Base-by-base conservation (phyloP, 2,113 vertebrate species). In the Scortum barcoo region DNA sequence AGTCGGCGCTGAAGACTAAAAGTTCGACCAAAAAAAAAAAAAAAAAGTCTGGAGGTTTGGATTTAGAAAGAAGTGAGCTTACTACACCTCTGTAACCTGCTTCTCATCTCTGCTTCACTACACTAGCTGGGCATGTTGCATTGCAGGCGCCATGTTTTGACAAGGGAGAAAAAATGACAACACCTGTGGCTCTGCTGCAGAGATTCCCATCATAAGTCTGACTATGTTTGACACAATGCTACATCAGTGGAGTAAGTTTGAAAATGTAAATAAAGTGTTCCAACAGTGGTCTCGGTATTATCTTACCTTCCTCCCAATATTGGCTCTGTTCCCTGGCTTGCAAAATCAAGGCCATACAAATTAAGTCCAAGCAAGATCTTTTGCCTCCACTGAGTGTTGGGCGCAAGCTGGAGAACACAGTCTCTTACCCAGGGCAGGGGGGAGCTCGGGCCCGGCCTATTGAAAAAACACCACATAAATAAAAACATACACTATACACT, bases 281-380 rank as follows among this genome's bases (percentile, higher is more conserved):
- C 36, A 61, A 40, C 28, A 36, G 3, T 36, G 63, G 53, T 57
- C 12, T 11, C 26, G 28, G 24, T 24, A 19, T 74, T 33, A n/a
- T 46, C 51, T 87, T 54, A 99, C 98, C 96, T 96, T 89, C 80
- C 83, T 2, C 97, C 97, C 4, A 98, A 74, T 19, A 99, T 86
- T 0, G 98, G 97, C 26, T 99, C 97, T 0, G 96, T 89, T 11
- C 94, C 96, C 72, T 96, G 93, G 28, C 91, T 93, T 2, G 95
- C 92, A 77, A 97, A 97, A 83, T 99, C 97, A 92, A 98, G 94
- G 42, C 98, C 98, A 1, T 99, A 99, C 86, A 99, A 92, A 90
- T 98, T 98, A 26, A 99, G 90, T 3, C 98, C 98, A 65, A 99
- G 90, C 69, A 99, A 95, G 87, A 99, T 97, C 94, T 99, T 99